Percentiles rank a stretch among this genome's conserved stretches.
Conservation (phyloP, 2,888 invertebrate species). For the Aplocera efformata region DNA sequence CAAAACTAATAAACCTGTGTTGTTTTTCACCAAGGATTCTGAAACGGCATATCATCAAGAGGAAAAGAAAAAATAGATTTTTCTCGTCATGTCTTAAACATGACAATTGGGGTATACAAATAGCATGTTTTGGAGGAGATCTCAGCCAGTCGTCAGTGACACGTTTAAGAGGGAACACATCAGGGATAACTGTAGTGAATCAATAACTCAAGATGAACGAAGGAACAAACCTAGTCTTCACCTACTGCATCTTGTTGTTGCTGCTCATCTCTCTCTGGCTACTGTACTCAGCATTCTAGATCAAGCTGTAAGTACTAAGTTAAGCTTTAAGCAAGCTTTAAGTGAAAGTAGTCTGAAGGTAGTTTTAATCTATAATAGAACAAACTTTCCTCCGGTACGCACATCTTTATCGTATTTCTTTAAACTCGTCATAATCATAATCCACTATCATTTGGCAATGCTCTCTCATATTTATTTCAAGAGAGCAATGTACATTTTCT, state of each 20-base stretch:
- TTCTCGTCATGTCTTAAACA: slow-evolving; percentile 46
- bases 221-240: slow-evolving; percentile 83
- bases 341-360: slow-evolving; percentile 12
- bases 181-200: slow-evolving; percentile 2
- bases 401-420: slow-evolving; percentile 4
- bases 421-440: slow-evolving; percentile 15
- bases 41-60: slow-evolving; percentile 52
- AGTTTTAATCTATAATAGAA: slow-evolving; percentile 4
- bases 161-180: slow-evolving; percentile 42
- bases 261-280: slow-evolving; percentile 83
- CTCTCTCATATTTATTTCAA: slow-evolving; percentile 3
- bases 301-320: slow-evolving; percentile 40
- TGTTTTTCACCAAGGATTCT: slow-evolving; percentile 11
- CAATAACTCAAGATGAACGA: slow-evolving; percentile 52
- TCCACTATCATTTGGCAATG: slow-evolving; percentile 4
- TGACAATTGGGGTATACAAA: slow-evolving; percentile 39
- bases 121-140: slow-evolving; percentile 45
- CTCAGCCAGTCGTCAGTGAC: slow-evolving; percentile 53
- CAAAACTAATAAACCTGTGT: slow-evolving; percentile 12
- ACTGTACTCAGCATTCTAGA: slow-evolving; percentile 82
- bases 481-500: slow-evolving; percentile 1
- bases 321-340: too few species aligned
- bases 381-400: slow-evolving; percentile 1
- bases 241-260: slow-evolving; percentile 83
- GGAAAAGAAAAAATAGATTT: slow-evolving; percentile 56